phyloP scores from a whole-genome alignment of 1,140 invertebrate genomes.

The Acarapis woodi region DNA sequence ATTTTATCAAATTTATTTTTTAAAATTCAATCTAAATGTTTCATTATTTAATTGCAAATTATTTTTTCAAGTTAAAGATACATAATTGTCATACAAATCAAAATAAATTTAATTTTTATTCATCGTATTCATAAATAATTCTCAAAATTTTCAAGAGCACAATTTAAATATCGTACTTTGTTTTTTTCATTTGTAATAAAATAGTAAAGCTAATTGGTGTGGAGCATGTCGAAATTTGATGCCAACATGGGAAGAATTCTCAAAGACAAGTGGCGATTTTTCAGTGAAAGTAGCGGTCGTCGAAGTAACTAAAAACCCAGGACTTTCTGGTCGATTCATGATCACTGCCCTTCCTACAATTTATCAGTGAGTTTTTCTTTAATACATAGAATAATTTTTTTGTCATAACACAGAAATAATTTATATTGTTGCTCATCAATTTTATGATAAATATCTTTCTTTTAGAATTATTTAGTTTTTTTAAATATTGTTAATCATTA shows the following conservation, averaged over 20 bases:
- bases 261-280: constrained; percentile 40
- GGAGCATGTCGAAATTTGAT: constrained; percentile 79
- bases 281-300: constrained; percentile 56
- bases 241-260: constrained; percentile 60
- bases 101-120: too few relatives aligned
- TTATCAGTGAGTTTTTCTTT: constrained; percentile 53
- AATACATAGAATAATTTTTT: neutral
- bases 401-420: too few relatives aligned
- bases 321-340: constrained; percentile 80
- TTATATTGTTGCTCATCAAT: too few relatives aligned
- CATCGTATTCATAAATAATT: too few relatives aligned
- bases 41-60: too few relatives aligned
- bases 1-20: too few relatives aligned
- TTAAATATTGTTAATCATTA: constrained; percentile 2
- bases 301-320: constrained; percentile 50
- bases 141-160: too few relatives aligned
- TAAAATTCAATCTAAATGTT: too few relatives aligned
- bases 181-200: constrained; percentile 14
- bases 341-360: constrained; percentile 97
- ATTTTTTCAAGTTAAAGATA: too few relatives aligned
- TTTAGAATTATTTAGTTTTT: neutral
- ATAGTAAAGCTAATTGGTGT: constrained; percentile 92
- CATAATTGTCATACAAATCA: too few relatives aligned
- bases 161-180: too few relatives aligned
- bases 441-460: neutral